Evolutionary conservation across 2,113 vertebrate species (phyloP).

Genomic region (Takifugu flavidus): DNA sequence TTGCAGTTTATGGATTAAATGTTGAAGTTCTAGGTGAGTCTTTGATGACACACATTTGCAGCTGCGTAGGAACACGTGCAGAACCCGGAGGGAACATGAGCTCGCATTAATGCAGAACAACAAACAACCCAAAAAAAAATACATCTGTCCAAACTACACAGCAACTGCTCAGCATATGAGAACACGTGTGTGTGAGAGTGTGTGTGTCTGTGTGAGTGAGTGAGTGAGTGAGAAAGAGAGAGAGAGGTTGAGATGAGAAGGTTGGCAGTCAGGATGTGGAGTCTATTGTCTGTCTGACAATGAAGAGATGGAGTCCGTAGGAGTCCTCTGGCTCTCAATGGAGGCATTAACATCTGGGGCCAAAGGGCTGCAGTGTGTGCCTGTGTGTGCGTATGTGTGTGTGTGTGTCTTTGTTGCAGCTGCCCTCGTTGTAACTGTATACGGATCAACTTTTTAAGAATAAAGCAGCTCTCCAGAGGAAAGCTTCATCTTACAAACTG

Average conservation of each 20-base stretch:
- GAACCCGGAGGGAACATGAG: not conserved
- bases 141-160: conserved; percentile 4
- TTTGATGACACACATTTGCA: no score
- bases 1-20: no score
- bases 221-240: conserved; percentile 15
- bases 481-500: not conserved
- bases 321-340: conserved; percentile 71
- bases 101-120: not conserved
- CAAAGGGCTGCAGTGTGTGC: conserved; percentile 36
- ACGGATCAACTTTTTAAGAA: conserved; percentile 5
- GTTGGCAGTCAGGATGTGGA: conserved; percentile 62
- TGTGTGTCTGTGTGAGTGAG: conserved; percentile 8
- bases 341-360: conserved; percentile 76
- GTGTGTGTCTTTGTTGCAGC: conserved; percentile 32
- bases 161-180: not conserved
- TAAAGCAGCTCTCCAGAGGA: conserved; percentile 29
- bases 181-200: conserved; percentile 7
- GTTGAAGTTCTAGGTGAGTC: not conserved
- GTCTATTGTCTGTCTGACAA: conserved; percentile 73
- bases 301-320: conserved; percentile 71
- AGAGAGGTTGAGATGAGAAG: conserved; percentile 50
- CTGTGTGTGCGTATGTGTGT: conserved; percentile 12
- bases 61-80: not conserved
- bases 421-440: conserved; percentile 4
- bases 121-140: not conserved